A percentile compares a stretch with the other conserved stretches of the same genome.
These are phyloP conservation scores for Brachionus asplanchnoidis DNA, from an alignment of 1,140 invertebrate species.

Conservation along the genomic window DNA sequence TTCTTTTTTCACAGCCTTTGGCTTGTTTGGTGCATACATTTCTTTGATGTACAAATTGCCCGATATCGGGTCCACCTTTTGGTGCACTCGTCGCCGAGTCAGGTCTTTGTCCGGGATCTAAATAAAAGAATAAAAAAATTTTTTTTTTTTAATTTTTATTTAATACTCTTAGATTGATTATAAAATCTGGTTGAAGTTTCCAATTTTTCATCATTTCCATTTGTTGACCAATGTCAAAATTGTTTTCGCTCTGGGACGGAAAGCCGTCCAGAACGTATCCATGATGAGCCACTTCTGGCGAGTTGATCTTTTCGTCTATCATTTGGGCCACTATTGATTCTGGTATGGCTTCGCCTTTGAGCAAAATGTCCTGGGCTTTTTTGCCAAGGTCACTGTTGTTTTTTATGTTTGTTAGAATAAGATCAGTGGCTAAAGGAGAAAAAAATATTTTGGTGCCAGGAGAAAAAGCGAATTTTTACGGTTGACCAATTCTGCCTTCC, in stretches of 20 bases:
- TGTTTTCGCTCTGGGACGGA: conserved; percentile 52
- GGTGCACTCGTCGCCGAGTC: conserved; percentile 48
- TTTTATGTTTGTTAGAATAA: conserved; percentile 52
- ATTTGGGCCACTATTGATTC: conserved; percentile 54
- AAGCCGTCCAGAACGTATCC: conserved; percentile 58
- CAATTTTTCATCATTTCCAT: conserved; percentile 55
- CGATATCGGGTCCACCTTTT: conserved; percentile 52
- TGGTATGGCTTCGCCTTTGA: conserved; percentile 52
- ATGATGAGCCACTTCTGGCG: conserved; percentile 56
- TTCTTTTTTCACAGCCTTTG: conserved; percentile 42
- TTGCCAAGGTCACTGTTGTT: conserved; percentile 51
- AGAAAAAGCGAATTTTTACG: conserved; percentile 47
- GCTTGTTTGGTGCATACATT: conserved; percentile 49
- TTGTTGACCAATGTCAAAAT: conserved; percentile 52
- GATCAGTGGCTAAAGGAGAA: conserved; percentile 48
- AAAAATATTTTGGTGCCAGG: background rate
- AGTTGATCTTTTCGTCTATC: conserved; percentile 56
- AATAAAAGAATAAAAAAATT: conserved; percentile 32
- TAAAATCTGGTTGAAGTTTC: conserved; percentile 56
- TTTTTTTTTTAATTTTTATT: background rate
- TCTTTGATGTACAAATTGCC: conserved; percentile 53
- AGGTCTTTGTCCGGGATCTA: conserved; percentile 56
- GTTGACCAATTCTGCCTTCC: conserved; percentile 56
- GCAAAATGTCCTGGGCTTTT: conserved; percentile 51
- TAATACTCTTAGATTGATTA: conserved; percentile 55